phyloP scores from a whole-genome alignment of 2,797 vertebrate species.

The Lepilemur ruficaudatus region DNA sequence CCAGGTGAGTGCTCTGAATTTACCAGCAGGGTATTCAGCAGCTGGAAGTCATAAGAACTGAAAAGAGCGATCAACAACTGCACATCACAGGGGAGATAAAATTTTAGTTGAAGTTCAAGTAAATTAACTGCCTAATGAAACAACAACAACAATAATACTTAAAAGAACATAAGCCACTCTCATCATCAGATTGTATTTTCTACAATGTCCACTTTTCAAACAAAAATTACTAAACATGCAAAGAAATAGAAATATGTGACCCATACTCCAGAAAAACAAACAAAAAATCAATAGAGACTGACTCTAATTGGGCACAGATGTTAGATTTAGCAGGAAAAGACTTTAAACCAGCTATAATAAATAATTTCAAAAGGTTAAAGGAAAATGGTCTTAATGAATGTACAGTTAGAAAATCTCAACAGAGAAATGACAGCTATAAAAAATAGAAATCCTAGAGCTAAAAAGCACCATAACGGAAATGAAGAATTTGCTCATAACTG shows the following conservation, averaged over 20 bases:
- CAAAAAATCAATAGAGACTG: background rate
- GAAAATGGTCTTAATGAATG: slow-evolving; percentile 17
- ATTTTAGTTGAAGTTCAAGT: background rate
- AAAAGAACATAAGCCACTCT: background rate
- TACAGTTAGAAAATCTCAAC: background rate
- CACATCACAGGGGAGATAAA: background rate
- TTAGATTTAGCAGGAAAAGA: background rate
- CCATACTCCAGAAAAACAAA: background rate
- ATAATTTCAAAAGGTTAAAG: slow-evolving; percentile 28
- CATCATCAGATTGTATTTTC: background rate
- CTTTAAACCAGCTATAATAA: slow-evolving; percentile 20
- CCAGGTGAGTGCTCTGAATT: background rate
- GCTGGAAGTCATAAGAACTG: background rate
- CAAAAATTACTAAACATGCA: slow-evolving; percentile 41
- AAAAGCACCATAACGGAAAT: background rate
- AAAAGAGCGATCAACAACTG: background rate
- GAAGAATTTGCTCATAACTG: background rate
- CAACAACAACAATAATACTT: background rate
- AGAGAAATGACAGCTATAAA: background rate
- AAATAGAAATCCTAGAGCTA: slow-evolving; percentile 20
- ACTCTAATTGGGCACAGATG: slow-evolving; percentile 36
- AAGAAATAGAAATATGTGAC: slow-evolving; percentile 13
- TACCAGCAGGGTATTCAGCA: background rate
- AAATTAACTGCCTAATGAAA: background rate
- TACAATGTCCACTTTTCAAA: slow-evolving; percentile 19